A percentile compares a stretch with the other conserved stretches of the same genome.
Conservation (phyloP, 2,888 invertebrate genomes). For the Ernsta delagoae region DNA sequence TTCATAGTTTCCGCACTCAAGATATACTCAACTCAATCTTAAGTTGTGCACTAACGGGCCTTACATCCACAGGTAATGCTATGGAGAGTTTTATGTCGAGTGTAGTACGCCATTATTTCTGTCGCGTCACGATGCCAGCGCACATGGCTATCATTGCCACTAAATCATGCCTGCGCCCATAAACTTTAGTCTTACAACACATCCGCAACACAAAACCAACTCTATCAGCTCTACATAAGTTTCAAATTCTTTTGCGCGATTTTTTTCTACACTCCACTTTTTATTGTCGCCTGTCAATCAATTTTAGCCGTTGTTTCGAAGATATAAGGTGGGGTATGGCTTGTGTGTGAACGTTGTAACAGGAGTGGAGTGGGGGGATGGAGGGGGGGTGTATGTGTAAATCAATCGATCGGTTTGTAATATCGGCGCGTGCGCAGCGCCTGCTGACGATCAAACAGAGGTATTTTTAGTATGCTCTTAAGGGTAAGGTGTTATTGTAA, state of each 20-base stretch:
- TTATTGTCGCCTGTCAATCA: neutral
- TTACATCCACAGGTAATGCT: no score
- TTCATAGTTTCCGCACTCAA: no score
- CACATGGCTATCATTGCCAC: slow-evolving; percentile 58
- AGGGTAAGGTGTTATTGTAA: slow-evolving; percentile 50
- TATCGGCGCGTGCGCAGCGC: slow-evolving; percentile 69
- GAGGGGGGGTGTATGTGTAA: slow-evolving; percentile 48
- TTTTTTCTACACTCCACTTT: slow-evolving; percentile 17
- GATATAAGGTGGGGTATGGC: slow-evolving; percentile 19
- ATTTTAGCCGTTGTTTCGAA: slow-evolving; percentile 6
- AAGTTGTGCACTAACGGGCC: no score
- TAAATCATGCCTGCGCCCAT: slow-evolving; percentile 53
- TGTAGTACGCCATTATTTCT: slow-evolving; percentile 28
- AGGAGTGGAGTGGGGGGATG: slow-evolving; percentile 51
- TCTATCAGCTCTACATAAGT: slow-evolving; percentile 8
- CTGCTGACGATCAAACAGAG: slow-evolving; percentile 69
- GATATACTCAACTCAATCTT: no score
- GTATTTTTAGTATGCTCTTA: slow-evolving; percentile 66
- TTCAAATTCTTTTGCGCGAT: slow-evolving; percentile 19
- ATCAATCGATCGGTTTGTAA: slow-evolving; percentile 16
- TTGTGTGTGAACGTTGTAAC: slow-evolving; percentile 22
- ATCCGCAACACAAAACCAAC: slow-evolving; percentile 35
- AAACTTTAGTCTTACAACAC: no score
- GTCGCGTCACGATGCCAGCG: slow-evolving; percentile 31
- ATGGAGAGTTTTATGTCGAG: slow-evolving; percentile 21